Percentiles rank a stretch among this genome's conserved stretches.
phyloP scores from a whole-genome alignment of 2,797 vertebrate species.

The Lateolabrax maculatus region DNA sequence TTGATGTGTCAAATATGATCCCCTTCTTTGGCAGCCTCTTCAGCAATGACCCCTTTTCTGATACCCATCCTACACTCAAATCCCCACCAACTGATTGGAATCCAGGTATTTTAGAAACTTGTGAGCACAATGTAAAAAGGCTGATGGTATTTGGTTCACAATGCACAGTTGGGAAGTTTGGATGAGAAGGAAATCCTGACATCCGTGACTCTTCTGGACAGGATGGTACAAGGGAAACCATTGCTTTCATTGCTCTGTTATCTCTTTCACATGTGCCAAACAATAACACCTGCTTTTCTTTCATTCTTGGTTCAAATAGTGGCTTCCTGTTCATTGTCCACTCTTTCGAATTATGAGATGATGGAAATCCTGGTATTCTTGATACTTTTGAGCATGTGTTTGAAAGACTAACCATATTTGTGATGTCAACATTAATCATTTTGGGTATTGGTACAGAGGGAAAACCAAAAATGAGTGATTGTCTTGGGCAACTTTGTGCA shows the following conservation, averaged over 20 bases:
- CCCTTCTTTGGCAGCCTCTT: conserved; percentile 30
- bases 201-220: conserved; percentile 59
- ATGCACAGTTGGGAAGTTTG: conserved; percentile 32
- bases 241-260: conserved; percentile 46
- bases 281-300: conserved; percentile 23
- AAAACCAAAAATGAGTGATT: conserved; percentile 63
- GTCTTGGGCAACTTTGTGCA: conserved; percentile 62
- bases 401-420: conserved; percentile 58
- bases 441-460: conserved; percentile 57
- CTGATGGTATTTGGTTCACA: conserved; percentile 45
- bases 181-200: conserved; percentile 66
- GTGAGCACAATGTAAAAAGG: conserved; percentile 48
- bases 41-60: conserved; percentile 27
- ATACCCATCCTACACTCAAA: conserved; percentile 45
- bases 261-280: conserved; percentile 34
- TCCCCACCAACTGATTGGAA: conserved; percentile 49
- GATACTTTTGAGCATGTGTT: conserved; percentile 51
- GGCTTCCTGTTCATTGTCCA: conserved; percentile 57
- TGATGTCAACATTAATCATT: conserved; percentile 9
- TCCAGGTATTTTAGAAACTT: conserved; percentile 69
- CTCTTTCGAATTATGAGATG: conserved; percentile 42
- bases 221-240: conserved; percentile 62
- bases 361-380: conserved; percentile 65
- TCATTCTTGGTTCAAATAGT: conserved; percentile 43
- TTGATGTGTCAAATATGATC: conserved; percentile 30